phyloP scores from a whole-genome alignment of 2,888 invertebrate genomes.

The Hesperia comma region DNA sequence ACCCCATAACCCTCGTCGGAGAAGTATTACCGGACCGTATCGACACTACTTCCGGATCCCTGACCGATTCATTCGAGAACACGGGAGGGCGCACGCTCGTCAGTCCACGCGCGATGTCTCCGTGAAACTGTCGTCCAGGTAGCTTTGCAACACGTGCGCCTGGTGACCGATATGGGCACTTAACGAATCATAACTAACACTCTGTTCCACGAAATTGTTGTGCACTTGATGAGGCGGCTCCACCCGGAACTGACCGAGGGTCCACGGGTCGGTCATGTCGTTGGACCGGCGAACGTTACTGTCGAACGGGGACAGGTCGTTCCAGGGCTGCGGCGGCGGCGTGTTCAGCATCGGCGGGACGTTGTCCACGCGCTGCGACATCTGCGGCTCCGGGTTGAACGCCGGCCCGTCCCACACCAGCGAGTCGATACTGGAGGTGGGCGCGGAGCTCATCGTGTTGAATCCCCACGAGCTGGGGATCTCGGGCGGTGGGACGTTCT shows the following conservation, averaged over 20 bases:
- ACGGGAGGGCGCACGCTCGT: constrained; percentile 46
- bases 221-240: constrained; percentile 71
- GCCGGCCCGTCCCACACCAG: constrained; percentile 67
- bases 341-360: constrained; percentile 63
- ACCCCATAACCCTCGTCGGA: constrained; percentile 48
- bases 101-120: constrained; percentile 76
- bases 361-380: constrained; percentile 54
- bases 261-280: constrained; percentile 70
- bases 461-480: constrained; percentile 67
- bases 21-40: constrained; percentile 14
- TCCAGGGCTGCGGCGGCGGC: constrained; percentile 69
- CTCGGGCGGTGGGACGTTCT: constrained; percentile 58
- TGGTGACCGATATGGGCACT: constrained; percentile 60
- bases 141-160: constrained; percentile 62
- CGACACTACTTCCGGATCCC: constrained; percentile 6
- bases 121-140: constrained; percentile 69
- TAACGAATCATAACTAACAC: constrained; percentile 68
- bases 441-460: constrained; percentile 54
- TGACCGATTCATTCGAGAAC: constrained; percentile 9
- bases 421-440: constrained; percentile 63
- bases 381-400: constrained; percentile 51
- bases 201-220: constrained; percentile 72
- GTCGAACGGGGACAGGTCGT: constrained; percentile 66
- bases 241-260: constrained; percentile 70
- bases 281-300: constrained; percentile 55